phyloP scores from a whole-genome alignment of 1,140 invertebrate genomes.

The Drosophila mojavensis region DNA sequence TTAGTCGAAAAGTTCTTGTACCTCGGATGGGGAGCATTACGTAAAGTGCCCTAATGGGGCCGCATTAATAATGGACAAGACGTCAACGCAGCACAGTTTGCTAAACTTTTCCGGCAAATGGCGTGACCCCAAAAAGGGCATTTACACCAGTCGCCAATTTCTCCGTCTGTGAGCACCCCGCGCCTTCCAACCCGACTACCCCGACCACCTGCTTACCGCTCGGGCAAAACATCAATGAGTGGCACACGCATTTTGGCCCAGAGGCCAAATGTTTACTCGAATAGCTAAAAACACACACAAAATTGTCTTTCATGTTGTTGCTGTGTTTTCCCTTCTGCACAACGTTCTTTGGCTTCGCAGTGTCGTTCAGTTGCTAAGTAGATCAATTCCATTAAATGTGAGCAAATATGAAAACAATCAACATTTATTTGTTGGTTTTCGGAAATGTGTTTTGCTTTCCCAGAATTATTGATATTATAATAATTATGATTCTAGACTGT shows the following conservation, averaged over 20 bases:
- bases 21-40: slow-evolving; percentile 19
- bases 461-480: too few relatives aligned
- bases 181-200: background rate
- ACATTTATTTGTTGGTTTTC: background rate
- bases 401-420: background rate
- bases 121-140: slow-evolving; percentile 52
- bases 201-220: background rate
- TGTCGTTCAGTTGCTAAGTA: background rate
- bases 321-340: background rate
- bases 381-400: slow-evolving; percentile 1
- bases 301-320: slow-evolving; percentile 11
- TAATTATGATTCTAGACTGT: too few relatives aligned
- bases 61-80: slow-evolving; percentile 9
- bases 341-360: background rate
- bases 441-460: too few relatives aligned
- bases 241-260: slow-evolving; percentile 4
- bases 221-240: slow-evolving; percentile 43
- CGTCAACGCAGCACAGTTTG: background rate
- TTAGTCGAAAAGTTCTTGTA: slow-evolving; percentile 60
- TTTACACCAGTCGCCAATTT: slow-evolving; percentile 56
- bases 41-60: slow-evolving; percentile 31
- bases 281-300: slow-evolving; percentile 9
- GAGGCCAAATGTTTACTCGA: slow-evolving; percentile 9
- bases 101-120: slow-evolving; percentile 59
- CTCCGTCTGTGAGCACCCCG: background rate